phyloP scores from a whole-genome alignment of 2,888 invertebrate genomes.

The Blera fallax region DNA sequence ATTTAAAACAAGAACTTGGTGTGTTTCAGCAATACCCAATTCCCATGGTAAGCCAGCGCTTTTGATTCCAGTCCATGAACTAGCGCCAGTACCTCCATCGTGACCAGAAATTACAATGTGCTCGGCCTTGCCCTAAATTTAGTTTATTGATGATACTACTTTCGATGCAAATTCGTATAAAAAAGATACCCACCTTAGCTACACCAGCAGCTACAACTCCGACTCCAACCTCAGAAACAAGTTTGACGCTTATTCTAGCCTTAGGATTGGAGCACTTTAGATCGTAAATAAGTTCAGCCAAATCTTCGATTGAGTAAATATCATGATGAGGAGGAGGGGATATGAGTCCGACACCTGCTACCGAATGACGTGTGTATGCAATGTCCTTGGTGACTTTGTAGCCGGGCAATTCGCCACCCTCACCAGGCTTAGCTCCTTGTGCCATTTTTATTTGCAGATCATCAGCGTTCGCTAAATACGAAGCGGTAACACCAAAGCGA shows the following conservation, averaged over 20 bases:
- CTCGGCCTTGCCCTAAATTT: conserved; percentile 94
- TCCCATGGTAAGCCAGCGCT: conserved; percentile 99
- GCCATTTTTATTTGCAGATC: conserved; percentile 99
- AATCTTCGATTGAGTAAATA: conserved; percentile 99
- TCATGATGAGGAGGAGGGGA: conserved; percentile 99
- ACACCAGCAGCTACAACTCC: conserved; percentile 99
- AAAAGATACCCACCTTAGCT: conserved; percentile 87
- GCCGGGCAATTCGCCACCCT: conserved; percentile 98
- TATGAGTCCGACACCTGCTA: conserved; percentile 98
- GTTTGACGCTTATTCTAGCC: conserved; percentile 97
- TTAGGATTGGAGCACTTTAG: conserved; percentile 97
- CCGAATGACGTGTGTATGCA: conserved; percentile 96
- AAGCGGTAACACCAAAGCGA: conserved; percentile 98
- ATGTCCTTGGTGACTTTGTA: conserved; percentile 96
- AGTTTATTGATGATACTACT: background rate
- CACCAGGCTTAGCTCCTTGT: conserved; percentile 99
- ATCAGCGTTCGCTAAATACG: conserved; percentile 98
- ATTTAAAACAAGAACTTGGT: conserved; percentile 97
- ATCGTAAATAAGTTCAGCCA: conserved; percentile 99
- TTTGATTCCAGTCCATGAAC: conserved; percentile 99
- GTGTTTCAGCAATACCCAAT: conserved; percentile 98
- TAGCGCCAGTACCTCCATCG: conserved; percentile 99
- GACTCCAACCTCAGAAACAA: conserved; percentile 99
- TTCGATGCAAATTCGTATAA: background rate
- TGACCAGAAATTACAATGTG: conserved; percentile 99